Base-by-base conservation (phyloP, 2,113 vertebrate species). In the Sturnira hondurensis region DNA sequence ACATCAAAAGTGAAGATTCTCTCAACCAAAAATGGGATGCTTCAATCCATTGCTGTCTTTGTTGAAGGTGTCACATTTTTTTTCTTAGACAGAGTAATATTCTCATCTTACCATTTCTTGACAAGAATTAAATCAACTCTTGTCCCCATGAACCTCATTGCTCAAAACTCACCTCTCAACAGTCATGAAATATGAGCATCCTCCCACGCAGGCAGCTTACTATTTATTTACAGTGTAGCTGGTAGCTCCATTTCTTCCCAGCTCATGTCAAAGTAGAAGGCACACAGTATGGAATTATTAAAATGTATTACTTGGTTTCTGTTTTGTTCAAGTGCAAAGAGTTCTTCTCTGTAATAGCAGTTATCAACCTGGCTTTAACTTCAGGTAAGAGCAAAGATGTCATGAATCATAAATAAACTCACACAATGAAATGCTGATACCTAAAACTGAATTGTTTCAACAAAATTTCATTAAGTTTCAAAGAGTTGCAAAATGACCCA, bases 111-210 rank as follows among this genome's bases (percentile, higher is more conserved):
- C 8, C 17, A 19, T 89, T 71, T 91, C 94, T 22, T 95, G 95
- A 92, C 54, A 97, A 85, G 68, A 94, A 54, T 97, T 86, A 96
- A 94, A 96, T 97, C 86, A 96, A 92, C 95, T 96, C 73, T 50
- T 95, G 50, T 95, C 74, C 89, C 91, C 47, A 96, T 17, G n/a
- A n/a, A 47, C 14, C 95, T 97, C 93, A 67, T 96, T 80, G 92
- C 80, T 97, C 85, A 96, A 97, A 98, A n/a, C 0, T 0, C 12
- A 74, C 38, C 65, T 88, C 70, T 95, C 82, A 95, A 41, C 22
- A 93, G 38, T 91, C 1, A 87, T 54, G 67, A 97, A 77, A 80
- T 95, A 97, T 16, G 15, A 97, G 47, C 14, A 1, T 50, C 94
- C 94, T 96, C 58, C 71, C 94, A 71, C 15, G 9, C 31, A 97